Percentiles rank a stretch among this genome's conserved stretches.
phyloP scores from a whole-genome alignment of 1,140 invertebrate genomes.

The Caenorhabditis latens region DNA sequence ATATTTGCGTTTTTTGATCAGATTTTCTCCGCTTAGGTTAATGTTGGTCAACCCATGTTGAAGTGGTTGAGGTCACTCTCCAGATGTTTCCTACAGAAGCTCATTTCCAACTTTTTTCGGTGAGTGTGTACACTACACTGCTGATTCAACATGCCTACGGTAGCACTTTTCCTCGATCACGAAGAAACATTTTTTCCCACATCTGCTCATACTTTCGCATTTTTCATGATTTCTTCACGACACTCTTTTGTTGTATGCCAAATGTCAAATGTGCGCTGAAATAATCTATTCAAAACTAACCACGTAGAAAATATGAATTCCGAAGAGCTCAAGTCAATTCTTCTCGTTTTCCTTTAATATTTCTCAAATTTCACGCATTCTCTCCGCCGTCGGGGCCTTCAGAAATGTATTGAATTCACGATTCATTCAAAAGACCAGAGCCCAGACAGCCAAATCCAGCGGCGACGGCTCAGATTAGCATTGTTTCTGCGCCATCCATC shows the following conservation, averaged over 20 bases:
- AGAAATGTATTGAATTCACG: slow-evolving; percentile 46
- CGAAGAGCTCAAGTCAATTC: neutral
- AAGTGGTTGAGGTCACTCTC: neutral
- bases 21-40: no score
- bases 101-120: neutral
- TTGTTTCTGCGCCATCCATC: slow-evolving; percentile 1
- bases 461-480: slow-evolving; percentile 3
- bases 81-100: neutral
- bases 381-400: neutral
- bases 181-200: neutral
- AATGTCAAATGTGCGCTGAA: neutral
- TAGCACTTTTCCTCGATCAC: neutral
- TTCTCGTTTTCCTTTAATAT: neutral
- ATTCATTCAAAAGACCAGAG: slow-evolving; percentile 3
- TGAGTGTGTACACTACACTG: neutral
- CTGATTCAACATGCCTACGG: neutral
- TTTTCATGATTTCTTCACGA: neutral
- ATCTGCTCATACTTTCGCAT: neutral
- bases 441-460: neutral
- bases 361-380: slow-evolving; percentile 36
- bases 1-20: neutral
- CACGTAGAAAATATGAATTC: slow-evolving; percentile 15
- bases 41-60: neutral
- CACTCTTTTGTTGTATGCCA: neutral
- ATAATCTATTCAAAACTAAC: slow-evolving; percentile 27